Evolutionary conservation across 2,888 invertebrate genomes (phyloP), one percentile per base, ranked within the genome.

Genomic region (Drosophila cracens): DNA sequence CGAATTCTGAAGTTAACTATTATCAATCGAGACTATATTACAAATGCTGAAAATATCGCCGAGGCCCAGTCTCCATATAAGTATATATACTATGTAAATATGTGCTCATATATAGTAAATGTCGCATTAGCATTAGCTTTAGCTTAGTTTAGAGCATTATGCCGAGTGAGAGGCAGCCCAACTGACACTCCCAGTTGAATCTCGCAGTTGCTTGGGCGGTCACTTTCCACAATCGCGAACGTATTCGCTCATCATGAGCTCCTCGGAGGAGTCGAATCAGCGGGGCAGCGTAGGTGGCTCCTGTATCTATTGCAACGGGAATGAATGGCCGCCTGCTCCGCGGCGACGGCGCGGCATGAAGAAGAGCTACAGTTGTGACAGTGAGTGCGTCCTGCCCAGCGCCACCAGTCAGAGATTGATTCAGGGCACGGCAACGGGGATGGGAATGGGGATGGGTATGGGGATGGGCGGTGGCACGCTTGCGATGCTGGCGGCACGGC

Each of bases 231-330:
- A 93, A 88, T 93, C 93, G 90, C 93, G 93, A 76, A 93, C 93
- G 61, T 93, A 93, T 92, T 93, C 93, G 79, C 92, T 93, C 68
- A 93, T 93, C 85, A 92, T 92, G 93, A 93, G 93, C 84, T 93
- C 93, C 81, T 93, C 93, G 70, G 93, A 93, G 90, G 93, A 93
- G 70, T 93, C 93, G 64, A 91, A 91, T 85, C 91, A 87, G 86
- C 91, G 87, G 59, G 91, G 91, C 69, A 72, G 80, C 69, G n/a
- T 34, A 33, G 52, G 25, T 52, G 81, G 70, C 52, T 49, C 68
- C 84, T 92, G 91, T 81, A 61, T 59, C 59, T 74, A 75, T 65
- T 87, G 89, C 74, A 76, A 53, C 58, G 60, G 60, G 43, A 54
- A 43, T 29, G 76, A 83, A 8, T 54, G 66, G 48, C 53, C 72